These are phyloP conservation scores for Zygaena filipendulae DNA, from an alignment of 2,888 invertebrate genomes.

Conservation along the genomic window DNA sequence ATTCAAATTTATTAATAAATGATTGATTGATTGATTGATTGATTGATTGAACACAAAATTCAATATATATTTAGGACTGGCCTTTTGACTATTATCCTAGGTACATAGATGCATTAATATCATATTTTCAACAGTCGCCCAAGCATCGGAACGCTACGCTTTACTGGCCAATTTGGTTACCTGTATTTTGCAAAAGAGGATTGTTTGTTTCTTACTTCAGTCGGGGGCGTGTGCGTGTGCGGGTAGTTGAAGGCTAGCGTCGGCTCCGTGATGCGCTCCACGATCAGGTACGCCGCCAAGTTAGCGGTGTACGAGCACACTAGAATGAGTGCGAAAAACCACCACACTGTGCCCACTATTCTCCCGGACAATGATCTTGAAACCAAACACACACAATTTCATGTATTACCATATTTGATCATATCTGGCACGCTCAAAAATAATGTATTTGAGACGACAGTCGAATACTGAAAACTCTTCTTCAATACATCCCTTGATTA, in stretches of 20 bases:
- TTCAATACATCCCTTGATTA: too few species aligned
- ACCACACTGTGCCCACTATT: constrained; percentile 98
- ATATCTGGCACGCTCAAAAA: too few species aligned
- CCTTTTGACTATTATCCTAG: too few species aligned
- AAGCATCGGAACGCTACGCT: constrained; percentile 22
- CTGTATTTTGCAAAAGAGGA: constrained; percentile 34
- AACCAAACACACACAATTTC: too few species aligned
- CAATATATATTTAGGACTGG: too few species aligned
- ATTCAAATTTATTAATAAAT: too few species aligned
- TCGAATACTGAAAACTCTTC: too few species aligned
- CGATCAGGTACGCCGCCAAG: constrained; percentile 96
- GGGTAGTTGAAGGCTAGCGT: constrained; percentile 80
- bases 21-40: too few species aligned
- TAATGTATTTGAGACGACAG: too few species aligned
- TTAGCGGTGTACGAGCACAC: constrained; percentile 99
- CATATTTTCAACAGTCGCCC: constrained; percentile 30
- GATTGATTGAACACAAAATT: too few species aligned
- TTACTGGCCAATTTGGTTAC: constrained; percentile 31
- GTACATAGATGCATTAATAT: too few species aligned
- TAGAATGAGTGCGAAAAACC: constrained; percentile 98
- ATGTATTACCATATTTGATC: too few species aligned
- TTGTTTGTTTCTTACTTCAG: constrained; percentile 79
- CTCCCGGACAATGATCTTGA: constrained; percentile 86
- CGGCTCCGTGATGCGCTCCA: constrained; percentile 95
- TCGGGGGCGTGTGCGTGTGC: constrained; percentile 91